Evolutionary conservation across 1,140 invertebrate genomes (phyloP).

Genomic region (Argopecten irradians): DNA sequence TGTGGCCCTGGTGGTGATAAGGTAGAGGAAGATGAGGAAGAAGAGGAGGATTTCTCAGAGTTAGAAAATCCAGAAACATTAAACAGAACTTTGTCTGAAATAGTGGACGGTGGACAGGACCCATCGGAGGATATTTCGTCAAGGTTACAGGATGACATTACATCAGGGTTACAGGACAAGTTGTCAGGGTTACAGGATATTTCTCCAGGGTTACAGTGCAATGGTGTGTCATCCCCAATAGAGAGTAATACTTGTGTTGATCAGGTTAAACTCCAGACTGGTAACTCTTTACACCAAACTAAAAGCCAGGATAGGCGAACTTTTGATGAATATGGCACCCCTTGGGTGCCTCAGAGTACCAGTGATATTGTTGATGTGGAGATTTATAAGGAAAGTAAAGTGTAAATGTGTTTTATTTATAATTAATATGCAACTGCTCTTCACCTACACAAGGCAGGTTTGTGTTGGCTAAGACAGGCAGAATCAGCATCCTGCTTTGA

Average conservation of each 20-base stretch:
- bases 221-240: not conserved
- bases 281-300: not conserved
- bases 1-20: slow-evolving; percentile 52
- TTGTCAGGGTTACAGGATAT: no score
- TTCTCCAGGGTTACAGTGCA: not conserved
- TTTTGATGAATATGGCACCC: not conserved
- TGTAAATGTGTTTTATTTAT: slow-evolving; percentile 4
- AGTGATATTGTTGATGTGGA: slow-evolving; percentile 8
- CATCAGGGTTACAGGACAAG: no score
- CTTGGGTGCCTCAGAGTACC: not conserved
- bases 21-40: slow-evolving; percentile 56
- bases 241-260: not conserved
- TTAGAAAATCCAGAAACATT: slow-evolving; percentile 70
- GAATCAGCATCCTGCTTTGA: not conserved
- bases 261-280: not conserved
- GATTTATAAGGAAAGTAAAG: slow-evolving; percentile 23
- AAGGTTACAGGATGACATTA: not conserved
- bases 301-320: not conserved
- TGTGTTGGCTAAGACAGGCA: not conserved
- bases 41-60: slow-evolving; percentile 67
- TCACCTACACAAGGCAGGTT: no score
- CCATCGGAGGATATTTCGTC: not conserved
- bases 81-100: slow-evolving; percentile 70
- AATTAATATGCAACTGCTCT: not conserved
- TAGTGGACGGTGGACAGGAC: slow-evolving; percentile 69